Base-by-base conservation (phyloP, 1,140 invertebrate genomes). In the Ectropis grisescens region DNA sequence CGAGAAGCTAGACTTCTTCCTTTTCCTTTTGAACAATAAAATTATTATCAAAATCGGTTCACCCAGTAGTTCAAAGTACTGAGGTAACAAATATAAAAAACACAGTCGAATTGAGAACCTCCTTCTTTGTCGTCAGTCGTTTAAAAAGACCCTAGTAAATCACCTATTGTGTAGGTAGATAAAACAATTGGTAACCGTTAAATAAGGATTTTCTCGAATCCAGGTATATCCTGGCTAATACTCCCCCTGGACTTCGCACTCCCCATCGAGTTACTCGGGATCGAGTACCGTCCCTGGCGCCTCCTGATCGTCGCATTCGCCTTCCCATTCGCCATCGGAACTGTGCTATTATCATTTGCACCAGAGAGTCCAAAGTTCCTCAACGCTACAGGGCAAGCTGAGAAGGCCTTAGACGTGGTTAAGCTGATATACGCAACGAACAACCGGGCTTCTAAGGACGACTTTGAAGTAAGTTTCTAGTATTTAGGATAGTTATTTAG, bases 301-400 rank as follows among this genome's bases (percentile, higher is more conserved):
- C 70, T 92, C 1, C 89, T 90, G 47, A 65, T 92, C 2, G 75
- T 87, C 0, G 55, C 89, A 0, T 89, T 85, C 38, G 84, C 88
- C 0, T 29, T 91, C 3, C 90, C 90, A 0, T 85, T 86, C 47
- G 69, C 90, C 0, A 35, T 86, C 0, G 85, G 85, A 1, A 85
- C 85, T 2, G 26, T 87, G 0, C 48, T 85, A 0, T 74, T 92
- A 11, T 60, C 85, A 2, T 80, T 85, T 13, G 86, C 90, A 26
- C 89, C 90, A 0, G 90, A 92, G 50, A 91, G 89, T 58, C 90
- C 90, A 0, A 90, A 91, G 54, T 92, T 86, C 60, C 60, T 90
- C 0, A 76, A 89, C 10, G 60, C n/a, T 83, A 2, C 76, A 71
- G 40, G 86, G 87, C 42, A 66, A 81, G 8, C n/a, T 54, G 82